Percentiles rank a stretch among this genome's conserved stretches.
These are phyloP conservation scores for Ooceraea biroi DNA, from an alignment of 1,140 invertebrate genomes.

Conservation along the genomic window DNA sequence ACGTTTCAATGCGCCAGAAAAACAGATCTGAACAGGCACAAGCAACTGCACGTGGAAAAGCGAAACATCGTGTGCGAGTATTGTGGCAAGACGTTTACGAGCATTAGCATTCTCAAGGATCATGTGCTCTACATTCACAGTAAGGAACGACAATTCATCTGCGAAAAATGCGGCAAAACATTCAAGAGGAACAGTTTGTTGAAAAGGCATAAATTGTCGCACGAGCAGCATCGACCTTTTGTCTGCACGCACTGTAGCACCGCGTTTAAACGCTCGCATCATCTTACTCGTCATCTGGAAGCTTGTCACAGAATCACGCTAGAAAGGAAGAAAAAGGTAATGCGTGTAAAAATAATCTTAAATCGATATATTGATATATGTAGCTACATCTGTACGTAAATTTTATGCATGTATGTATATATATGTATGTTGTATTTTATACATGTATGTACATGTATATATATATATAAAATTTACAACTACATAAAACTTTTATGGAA, in stretches of 20 bases:
- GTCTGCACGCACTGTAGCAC: conserved; percentile 78
- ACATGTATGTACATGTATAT: background rate
- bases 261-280: conserved; percentile 80
- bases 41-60: conserved; percentile 80
- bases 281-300: conserved; percentile 80
- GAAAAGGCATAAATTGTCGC: conserved; percentile 80
- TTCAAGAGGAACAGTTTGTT: conserved; percentile 81
- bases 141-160: conserved; percentile 80
- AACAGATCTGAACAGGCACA: conserved; percentile 79
- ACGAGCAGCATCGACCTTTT: conserved; percentile 80
- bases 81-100: conserved; percentile 82
- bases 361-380: too few species aligned
- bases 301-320: conserved; percentile 78
- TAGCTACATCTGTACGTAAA: background rate
- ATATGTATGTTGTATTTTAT: conserved; percentile 16
- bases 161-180: conserved; percentile 82
- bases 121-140: conserved; percentile 80
- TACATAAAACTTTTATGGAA: background rate
- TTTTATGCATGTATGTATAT: background rate
- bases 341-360: background rate
- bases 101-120: conserved; percentile 80
- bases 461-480: conserved; percentile 2
- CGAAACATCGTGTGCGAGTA: conserved; percentile 80
- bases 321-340: conserved; percentile 79
- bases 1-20: conserved; percentile 79